Evolutionary conservation across 2,888 invertebrate species (phyloP), one percentile per base, ranked within the genome.

Genomic region (Pharmacophagus antenor): DNA sequence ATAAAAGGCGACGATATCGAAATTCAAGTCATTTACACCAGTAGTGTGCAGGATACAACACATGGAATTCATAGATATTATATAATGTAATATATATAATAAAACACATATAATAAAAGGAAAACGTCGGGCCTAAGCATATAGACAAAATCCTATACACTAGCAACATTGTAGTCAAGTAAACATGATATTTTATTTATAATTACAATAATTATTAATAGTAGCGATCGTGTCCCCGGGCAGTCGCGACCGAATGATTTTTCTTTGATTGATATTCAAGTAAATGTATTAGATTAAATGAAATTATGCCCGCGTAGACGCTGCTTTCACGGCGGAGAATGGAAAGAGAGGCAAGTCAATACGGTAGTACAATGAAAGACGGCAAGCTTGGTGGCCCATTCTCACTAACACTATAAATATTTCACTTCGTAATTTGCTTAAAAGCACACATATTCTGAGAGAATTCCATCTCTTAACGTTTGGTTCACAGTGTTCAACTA

Each of bases 271-370:
- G 82, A 86, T 84, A 79, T 82, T 71, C 71, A 72, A 73, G 75
- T 73, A 80, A 82, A 77, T 74, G 79, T 84, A 82, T 84, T 78
- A 80, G 77, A 85, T 85, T 82, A 79, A 83, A 86, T 82, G 78
- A 76, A 84, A 79, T 79, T 77, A 80, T 77, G 76, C 70, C 73
- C 74, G 70, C 70, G 74, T 76, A 79, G 80, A 81, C 71, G 77
- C 75, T 80, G 79, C 81, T 82, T 85, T 84, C 79, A 82, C 79
- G 78, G 77, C 76, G 73, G 71, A 79, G 79, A 80, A 76, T 78
- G 75, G 73, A 84, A 77, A 76, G 74, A 73, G 67, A 73, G 70
- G 76, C 73, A 71, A 82, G 75, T 81, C 83, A 85, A 84, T 86
- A 85, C 84, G 79, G 84, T 80, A 82, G 84, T 81, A 83, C 82